These are phyloP conservation scores for Autographa pulchrina DNA, from an alignment of 2,888 invertebrate genomes.

Conservation along the genomic window DNA sequence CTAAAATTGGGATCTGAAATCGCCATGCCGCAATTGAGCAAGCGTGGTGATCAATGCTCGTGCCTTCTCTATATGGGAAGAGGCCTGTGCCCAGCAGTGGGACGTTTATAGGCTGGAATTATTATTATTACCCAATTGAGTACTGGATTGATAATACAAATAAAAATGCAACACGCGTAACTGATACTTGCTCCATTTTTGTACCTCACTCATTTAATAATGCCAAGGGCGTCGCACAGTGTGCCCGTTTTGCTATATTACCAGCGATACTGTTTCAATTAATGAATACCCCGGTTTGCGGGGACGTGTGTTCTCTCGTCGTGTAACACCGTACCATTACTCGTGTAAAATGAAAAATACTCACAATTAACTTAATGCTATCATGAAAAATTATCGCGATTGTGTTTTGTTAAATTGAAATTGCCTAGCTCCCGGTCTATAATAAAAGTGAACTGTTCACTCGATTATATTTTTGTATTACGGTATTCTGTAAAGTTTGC, in stretches of 20 bases:
- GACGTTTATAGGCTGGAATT: no score
- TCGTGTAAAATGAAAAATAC: conserved; percentile 31
- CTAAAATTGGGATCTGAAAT: no score
- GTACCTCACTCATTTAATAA: conserved; percentile 53
- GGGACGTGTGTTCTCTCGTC: conserved; percentile 17
- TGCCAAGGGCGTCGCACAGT: conserved; percentile 66
- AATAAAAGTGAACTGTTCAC: conserved; percentile 22
- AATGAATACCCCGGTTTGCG: conserved; percentile 46
- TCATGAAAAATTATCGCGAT: conserved; percentile 37
- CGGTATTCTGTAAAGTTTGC: neutral
- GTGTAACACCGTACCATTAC: conserved; percentile 34
- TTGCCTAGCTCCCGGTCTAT: conserved; percentile 32
- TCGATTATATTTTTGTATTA: conserved; percentile 23
- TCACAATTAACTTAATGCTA: conserved; percentile 35
- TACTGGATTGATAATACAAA: neutral
- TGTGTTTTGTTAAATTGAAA: conserved; percentile 45
- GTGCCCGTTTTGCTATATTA: conserved; percentile 34
- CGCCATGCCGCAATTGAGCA: no score
- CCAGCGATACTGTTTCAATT: conserved; percentile 53
- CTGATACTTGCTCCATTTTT: conserved; percentile 42
- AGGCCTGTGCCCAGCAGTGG: no score
- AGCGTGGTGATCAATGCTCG: no score
- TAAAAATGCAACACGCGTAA: conserved; percentile 4
- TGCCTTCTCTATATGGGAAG: no score
- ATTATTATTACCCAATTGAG: no score